Percentiles rank a stretch among this genome's conserved stretches.
Evolutionary conservation across 2,113 vertebrate genomes (phyloP).

Genomic region (Leucoraja erinaceus): DNA sequence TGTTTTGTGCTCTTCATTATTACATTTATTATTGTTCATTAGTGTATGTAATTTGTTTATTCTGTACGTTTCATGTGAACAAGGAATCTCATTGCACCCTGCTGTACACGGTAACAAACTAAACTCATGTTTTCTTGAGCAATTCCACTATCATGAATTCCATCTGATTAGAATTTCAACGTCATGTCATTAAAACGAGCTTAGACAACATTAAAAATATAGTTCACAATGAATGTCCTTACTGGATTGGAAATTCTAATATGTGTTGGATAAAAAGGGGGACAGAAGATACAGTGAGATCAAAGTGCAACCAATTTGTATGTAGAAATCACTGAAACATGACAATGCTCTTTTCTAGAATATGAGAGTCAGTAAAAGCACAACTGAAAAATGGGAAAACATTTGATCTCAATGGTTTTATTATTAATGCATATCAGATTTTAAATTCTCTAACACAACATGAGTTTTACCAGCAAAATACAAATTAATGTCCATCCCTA

Average conservation of each 20-base stretch:
- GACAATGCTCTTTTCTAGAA: neutral
- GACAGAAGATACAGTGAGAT: neutral
- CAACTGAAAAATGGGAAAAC: neutral
- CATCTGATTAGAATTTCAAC: neutral
- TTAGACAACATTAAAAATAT: neutral
- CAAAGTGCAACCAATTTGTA: neutral
- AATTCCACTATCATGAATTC: neutral
- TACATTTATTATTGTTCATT: no score
- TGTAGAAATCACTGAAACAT: neutral
- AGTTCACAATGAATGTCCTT: neutral
- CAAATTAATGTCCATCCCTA: no score
- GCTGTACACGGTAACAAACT: no score
- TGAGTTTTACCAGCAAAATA: no score
- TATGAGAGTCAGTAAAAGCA: neutral
- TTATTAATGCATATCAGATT: no score
- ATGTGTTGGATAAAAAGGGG: neutral
- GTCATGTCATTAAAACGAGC: neutral
- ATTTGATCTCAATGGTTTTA: neutral
- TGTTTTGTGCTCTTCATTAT: no score
- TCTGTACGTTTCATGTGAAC: no score
- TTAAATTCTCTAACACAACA: no score
- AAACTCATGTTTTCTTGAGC: neutral
- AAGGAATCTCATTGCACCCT: no score
- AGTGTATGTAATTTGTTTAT: no score
- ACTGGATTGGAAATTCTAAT: neutral